A percentile compares a stretch with the other conserved stretches of the same genome.
phyloP scores from a whole-genome alignment of 1,140 invertebrate species.

The Drosophila azteca region DNA sequence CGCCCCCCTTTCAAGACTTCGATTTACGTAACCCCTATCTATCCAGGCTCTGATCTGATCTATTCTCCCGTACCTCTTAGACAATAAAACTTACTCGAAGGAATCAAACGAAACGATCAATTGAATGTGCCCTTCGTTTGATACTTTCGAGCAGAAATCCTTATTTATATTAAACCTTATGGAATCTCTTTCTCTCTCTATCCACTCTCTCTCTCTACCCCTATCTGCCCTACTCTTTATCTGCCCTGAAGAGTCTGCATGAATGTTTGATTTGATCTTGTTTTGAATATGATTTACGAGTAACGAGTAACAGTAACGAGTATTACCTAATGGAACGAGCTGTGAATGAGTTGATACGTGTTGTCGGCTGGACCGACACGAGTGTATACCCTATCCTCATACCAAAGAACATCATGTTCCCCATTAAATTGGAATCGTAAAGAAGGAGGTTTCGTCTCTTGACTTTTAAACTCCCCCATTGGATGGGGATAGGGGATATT shows the following conservation, averaged over 20 bases:
- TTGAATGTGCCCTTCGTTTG: conserved; percentile 38
- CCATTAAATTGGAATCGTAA: no score
- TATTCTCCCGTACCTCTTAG: neutral
- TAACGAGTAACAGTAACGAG: conserved; percentile 3
- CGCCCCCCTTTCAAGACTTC: conserved; percentile 4
- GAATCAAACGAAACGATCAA: conserved; percentile 12
- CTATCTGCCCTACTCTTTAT: neutral
- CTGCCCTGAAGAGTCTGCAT: conserved; percentile 53
- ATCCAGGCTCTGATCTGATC: neutral
- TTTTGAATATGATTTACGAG: conserved; percentile 43
- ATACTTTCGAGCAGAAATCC: neutral
- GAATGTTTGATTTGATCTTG: conserved; percentile 41
- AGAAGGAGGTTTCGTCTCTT: no score
- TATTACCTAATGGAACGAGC: conserved; percentile 14
- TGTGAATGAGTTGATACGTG: conserved; percentile 5
- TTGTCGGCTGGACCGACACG: conserved; percentile 27
- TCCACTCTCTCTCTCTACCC: conserved; percentile 6
- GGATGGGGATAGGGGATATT: conserved; percentile 5
- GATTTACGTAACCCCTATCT: conserved; percentile 2
- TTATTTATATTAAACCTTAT: conserved; percentile 7
- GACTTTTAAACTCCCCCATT: neutral
- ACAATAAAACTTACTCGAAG: neutral
- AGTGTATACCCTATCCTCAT: conserved; percentile 3
- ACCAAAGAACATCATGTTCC: neutral
- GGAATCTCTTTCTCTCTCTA: conserved; percentile 18